Evolutionary conservation across 2,888 invertebrate species (phyloP).

Genomic region (Eilema griseolum): DNA sequence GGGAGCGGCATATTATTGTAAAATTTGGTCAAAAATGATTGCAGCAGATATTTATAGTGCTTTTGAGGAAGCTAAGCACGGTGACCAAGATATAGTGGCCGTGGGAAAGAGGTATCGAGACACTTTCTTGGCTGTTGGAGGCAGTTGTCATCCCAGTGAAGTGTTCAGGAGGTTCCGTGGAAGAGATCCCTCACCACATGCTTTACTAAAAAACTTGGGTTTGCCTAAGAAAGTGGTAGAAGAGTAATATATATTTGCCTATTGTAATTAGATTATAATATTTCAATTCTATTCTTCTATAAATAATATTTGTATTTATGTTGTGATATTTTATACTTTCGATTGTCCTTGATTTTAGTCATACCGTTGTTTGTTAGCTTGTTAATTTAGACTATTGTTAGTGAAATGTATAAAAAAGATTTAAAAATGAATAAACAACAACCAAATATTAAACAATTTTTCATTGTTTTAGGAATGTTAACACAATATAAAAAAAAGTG

Average conservation of each 20-base stretch:
- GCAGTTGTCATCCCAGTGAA: constrained; percentile 93
- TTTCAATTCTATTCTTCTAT: constrained; percentile 65
- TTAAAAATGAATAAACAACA: background rate
- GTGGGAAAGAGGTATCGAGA: constrained; percentile 92
- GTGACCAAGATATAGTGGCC: constrained; percentile 83
- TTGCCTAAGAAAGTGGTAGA: constrained; percentile 76
- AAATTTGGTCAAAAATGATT: constrained; percentile 95
- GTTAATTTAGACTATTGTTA: constrained; percentile 7
- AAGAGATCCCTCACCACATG: constrained; percentile 95
- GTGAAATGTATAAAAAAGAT: constrained; percentile 10
- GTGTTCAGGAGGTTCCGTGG: constrained; percentile 97
- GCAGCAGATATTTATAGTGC: constrained; percentile 96
- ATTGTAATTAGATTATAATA: constrained; percentile 58
- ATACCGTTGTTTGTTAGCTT: background rate
- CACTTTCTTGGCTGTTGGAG: constrained; percentile 94
- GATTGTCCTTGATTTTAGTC: constrained; percentile 10
- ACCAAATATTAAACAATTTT: background rate
- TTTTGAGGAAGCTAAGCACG: constrained; percentile 90
- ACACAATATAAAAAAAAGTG: too few species aligned
- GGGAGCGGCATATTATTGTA: constrained; percentile 95
- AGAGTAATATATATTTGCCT: constrained; percentile 57
- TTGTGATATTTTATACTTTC: constrained; percentile 38
- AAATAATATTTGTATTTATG: constrained; percentile 60
- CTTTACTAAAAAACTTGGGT: constrained; percentile 90
- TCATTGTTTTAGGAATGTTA: background rate